Evolutionary conservation across 2,797 vertebrate genomes (phyloP).

Genomic region (Lepilemur septentrionalis): DNA sequence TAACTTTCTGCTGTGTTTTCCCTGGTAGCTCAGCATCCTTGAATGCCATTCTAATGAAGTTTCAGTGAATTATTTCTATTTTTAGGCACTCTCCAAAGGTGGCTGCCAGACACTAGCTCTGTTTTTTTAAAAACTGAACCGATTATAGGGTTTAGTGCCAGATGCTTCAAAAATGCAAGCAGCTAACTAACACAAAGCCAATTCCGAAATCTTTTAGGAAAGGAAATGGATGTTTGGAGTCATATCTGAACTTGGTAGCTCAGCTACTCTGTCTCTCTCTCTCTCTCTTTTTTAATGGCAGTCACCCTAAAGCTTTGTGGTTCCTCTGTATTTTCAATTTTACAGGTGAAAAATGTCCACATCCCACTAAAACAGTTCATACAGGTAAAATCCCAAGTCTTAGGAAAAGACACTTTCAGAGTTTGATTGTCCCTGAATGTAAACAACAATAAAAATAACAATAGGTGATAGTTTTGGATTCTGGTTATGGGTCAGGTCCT

Average conservation of each 20-base stretch:
- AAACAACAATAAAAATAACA: not conserved
- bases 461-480: not conserved
- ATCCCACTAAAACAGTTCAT: not conserved
- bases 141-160: constrained; percentile 14
- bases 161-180: not conserved
- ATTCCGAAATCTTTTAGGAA: not conserved
- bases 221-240: not conserved
- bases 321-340: not conserved
- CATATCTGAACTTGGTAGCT: not conserved
- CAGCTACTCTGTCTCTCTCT: not conserved
- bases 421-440: constrained; percentile 9
- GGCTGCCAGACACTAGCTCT: not conserved
- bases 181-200: not conserved
- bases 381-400: not conserved
- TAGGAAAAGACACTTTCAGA: not conserved
- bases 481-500: not conserved
- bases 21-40: not conserved
- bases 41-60: constrained; percentile 18
- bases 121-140: not conserved
- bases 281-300: not conserved
- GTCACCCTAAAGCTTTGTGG: not conserved
- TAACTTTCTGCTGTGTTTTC: not conserved
- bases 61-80: constrained; percentile 48
- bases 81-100: constrained; percentile 46
- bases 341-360: not conserved